Base-by-base conservation (phyloP, 2,888 invertebrate genomes). In the Campoplex nolae region DNA sequence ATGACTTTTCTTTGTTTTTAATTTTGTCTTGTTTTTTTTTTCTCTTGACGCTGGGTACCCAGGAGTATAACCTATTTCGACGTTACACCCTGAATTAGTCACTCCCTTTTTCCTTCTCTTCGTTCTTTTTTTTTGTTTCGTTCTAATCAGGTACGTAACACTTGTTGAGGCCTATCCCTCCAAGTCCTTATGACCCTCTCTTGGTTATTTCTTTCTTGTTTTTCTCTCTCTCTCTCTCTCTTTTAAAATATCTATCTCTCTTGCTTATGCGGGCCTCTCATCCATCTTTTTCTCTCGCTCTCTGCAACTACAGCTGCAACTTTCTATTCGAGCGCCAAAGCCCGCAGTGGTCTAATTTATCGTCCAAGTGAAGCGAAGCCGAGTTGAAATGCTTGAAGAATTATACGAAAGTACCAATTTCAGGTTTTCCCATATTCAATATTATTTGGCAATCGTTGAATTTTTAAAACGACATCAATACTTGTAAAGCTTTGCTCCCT, bases 321-420 rank as follows among this genome's bases (percentile, higher is more conserved):
- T 92, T 92, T 92, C 92, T 92, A 92, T 91, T 92, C 91, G 89
- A 85, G 86, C 85, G 76, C 86, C 79, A 77, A 78, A 70, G 82
- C 80, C 68, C 87, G 85, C 83, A 73, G 88, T 88, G 89, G 88
- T 91, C 90, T 91, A 91, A 92, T 91, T 92, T 92, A 91, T 91
- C 88, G 89, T 90, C 71, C 81, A 70, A 85, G 87, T 77, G 76
- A 81, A 89, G 80, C 86, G 70, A 71, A 78, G 87, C 70, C 84
- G 73, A 54, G 78, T 45, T 28, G 38, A 75, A 58, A 75, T 58
- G 74, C 74, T 75, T 58, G 42, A 58, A 56, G 74, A 75, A 58
- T 75, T 58, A 58, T 42, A 28, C 58, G 58, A 58, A 73, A 35
- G 54, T 73, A 58, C 56, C 58, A 75, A 75, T 58, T 75, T 28